phyloP scores from a whole-genome alignment of 2,888 invertebrate genomes.

The Lobophora halterata region DNA sequence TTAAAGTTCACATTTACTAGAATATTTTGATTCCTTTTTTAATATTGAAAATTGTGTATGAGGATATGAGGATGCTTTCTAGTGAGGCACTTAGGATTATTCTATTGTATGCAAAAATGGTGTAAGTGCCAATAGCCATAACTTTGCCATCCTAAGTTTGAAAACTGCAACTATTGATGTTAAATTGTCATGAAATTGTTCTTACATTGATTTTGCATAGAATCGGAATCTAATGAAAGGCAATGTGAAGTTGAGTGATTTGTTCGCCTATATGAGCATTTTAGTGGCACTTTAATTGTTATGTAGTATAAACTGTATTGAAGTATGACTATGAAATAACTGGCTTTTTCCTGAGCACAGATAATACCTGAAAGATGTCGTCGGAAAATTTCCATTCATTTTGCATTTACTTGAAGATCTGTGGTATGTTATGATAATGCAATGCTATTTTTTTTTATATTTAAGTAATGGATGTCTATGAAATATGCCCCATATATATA shows the following conservation, averaged over 20 bases:
- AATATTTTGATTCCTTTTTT: constrained; percentile 12
- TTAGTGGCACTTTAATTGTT: too few relatives aligned
- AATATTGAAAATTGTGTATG: neutral
- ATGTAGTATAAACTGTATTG: too few relatives aligned
- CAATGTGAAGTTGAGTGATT: too few relatives aligned
- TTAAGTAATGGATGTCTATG: too few relatives aligned
- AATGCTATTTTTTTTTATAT: constrained; percentile 3
- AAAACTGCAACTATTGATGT: too few relatives aligned
- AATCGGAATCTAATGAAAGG: too few relatives aligned
- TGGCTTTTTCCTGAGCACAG: too few relatives aligned
- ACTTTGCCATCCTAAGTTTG: neutral
- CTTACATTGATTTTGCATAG: constrained; percentile 3
- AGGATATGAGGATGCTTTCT: neutral
- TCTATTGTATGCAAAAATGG: constrained; percentile 4
- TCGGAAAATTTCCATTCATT: too few relatives aligned
- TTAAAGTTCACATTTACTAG: constrained; percentile 24
- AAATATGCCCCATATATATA: constrained; percentile 14
- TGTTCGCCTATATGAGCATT: too few relatives aligned
- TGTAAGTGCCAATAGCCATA: constrained; percentile 8
- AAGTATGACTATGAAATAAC: too few relatives aligned
- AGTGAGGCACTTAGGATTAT: neutral
- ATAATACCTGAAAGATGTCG: too few relatives aligned
- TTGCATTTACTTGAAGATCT: constrained; percentile 1
- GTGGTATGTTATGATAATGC: constrained; percentile 3
- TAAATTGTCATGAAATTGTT: too few relatives aligned